A percentile compares a stretch with the other conserved stretches of the same genome.
Evolutionary conservation across 2,888 invertebrate species (phyloP).

Genomic region (Tetrapedia diversipes): DNA sequence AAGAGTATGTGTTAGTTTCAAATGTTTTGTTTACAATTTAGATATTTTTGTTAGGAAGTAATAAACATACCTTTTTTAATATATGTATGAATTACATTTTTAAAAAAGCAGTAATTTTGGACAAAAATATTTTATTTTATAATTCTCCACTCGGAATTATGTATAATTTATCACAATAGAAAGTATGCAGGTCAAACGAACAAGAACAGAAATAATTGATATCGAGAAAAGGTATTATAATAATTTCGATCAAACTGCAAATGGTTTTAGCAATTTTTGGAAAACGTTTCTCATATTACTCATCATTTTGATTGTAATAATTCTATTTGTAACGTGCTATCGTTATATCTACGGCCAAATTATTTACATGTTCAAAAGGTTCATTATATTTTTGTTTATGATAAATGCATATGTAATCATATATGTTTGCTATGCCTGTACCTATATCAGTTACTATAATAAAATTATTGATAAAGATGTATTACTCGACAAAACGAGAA

Average conservation of each 20-base stretch:
- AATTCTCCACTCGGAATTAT: neutral
- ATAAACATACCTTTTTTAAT: slow-evolving; percentile 6
- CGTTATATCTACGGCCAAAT: slow-evolving; percentile 35
- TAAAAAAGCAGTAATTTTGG: slow-evolving; percentile 1
- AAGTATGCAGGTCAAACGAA: slow-evolving; percentile 25
- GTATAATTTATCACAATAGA: neutral
- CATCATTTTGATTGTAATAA: slow-evolving; percentile 19
- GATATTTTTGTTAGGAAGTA: slow-evolving; percentile 10
- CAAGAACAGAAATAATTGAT: slow-evolving; percentile 18
- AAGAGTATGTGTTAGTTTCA: slow-evolving; percentile 14
- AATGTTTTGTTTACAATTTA: slow-evolving; percentile 29
- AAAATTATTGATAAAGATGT: slow-evolving; percentile 50
- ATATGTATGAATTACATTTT: slow-evolving; percentile 16
- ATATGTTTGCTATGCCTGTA: too few relatives aligned
- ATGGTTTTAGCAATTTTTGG: slow-evolving; percentile 31
- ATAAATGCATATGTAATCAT: neutral
- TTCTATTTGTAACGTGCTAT: slow-evolving; percentile 42
- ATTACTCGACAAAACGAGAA: slow-evolving; percentile 12
- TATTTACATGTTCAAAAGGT: slow-evolving; percentile 41
- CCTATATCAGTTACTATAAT: too few relatives aligned
- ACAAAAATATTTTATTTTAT: neutral
- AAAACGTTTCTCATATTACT: slow-evolving; percentile 30
- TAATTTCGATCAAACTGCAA: slow-evolving; percentile 13
- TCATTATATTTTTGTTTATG: slow-evolving; percentile 17
- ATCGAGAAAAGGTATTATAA: slow-evolving; percentile 29